These are phyloP conservation scores for Stenurella melanura DNA, from an alignment of 2,888 invertebrate species.

Conservation along the genomic window DNA sequence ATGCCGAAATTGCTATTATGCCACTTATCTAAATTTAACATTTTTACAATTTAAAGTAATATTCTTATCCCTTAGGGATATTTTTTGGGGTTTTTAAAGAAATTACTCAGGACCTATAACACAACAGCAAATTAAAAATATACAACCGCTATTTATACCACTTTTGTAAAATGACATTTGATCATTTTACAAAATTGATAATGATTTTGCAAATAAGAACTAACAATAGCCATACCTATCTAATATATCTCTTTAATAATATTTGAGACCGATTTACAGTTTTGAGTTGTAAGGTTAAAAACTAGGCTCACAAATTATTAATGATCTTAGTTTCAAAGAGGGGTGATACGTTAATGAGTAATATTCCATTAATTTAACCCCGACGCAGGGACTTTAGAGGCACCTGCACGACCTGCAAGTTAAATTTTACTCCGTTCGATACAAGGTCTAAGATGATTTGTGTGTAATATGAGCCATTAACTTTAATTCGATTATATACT, in stretches of 20 bases:
- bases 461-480: neutral
- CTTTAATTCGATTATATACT: no score
- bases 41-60: no score
- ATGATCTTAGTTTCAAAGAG: conserved; percentile 17
- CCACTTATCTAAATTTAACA: no score
- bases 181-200: no score
- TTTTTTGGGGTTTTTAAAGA: no score
- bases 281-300: conserved; percentile 13
- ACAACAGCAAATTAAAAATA: no score
- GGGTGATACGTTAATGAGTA: conserved; percentile 25
- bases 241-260: no score
- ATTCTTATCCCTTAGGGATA: no score
- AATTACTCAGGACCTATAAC: no score
- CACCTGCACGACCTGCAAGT: conserved; percentile 9
- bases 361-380: conserved; percentile 25
- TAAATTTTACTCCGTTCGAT: conserved; percentile 14
- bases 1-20: no score
- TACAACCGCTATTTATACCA: no score
- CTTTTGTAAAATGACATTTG: no score
- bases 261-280: neutral
- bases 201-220: neutral
- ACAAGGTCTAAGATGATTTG: conserved; percentile 2
- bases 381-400: conserved; percentile 7
- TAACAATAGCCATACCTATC: neutral
- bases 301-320: conserved; percentile 19